These are phyloP conservation scores for Callosobruchus maculatus DNA, from an alignment of 2,888 invertebrate genomes.

Conservation along the genomic window DNA sequence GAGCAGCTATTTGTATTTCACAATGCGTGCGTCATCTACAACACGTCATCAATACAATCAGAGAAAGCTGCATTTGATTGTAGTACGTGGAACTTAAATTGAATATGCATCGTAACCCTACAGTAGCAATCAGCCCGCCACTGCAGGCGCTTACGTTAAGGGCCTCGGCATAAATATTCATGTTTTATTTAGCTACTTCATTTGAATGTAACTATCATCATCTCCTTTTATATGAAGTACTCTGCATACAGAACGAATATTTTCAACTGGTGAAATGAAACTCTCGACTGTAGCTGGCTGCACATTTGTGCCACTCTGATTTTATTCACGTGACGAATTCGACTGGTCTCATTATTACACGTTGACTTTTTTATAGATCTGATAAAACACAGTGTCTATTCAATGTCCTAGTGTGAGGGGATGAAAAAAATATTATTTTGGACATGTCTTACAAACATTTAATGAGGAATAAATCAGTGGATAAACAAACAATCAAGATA, in stretches of 20 bases:
- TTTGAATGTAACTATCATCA: constrained; percentile 1
- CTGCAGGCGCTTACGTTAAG: not conserved
- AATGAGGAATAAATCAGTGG: too few relatives aligned
- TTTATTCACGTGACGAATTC: not conserved
- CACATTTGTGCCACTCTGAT: not conserved
- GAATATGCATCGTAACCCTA: not conserved
- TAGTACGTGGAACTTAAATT: not conserved
- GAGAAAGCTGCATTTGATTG: not conserved
- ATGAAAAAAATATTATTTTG: too few relatives aligned
- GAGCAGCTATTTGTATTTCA: too few relatives aligned
- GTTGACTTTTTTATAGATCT: not conserved
- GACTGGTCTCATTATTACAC: not conserved
- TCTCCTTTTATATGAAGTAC: not conserved
- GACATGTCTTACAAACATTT: too few relatives aligned
- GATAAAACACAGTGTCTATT: too few relatives aligned
- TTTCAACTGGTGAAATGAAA: not conserved
- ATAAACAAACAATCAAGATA: too few relatives aligned
- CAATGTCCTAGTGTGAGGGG: too few relatives aligned
- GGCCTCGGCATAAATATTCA: not conserved
- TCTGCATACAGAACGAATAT: constrained; percentile 1
- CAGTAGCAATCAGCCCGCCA: not conserved
- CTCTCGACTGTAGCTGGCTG: not conserved
- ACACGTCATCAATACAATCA: too few relatives aligned
- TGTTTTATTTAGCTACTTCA: constrained; percentile 2
- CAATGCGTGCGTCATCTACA: too few relatives aligned